Conservation (phyloP, 2,888 invertebrate genomes). For the Geophilus truncorum region DNA sequence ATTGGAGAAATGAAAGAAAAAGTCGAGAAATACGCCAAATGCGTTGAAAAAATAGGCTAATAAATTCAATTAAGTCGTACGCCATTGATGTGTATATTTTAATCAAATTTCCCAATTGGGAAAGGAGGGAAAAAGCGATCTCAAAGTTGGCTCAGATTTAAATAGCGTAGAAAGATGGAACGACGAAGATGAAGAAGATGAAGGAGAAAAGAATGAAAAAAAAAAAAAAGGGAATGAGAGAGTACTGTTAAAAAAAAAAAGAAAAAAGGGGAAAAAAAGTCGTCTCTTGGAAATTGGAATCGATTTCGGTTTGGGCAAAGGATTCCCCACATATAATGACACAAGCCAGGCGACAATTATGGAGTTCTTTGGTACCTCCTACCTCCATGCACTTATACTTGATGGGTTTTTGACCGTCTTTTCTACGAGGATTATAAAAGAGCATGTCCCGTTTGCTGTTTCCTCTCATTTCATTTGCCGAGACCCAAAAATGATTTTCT, state of each 20-base stretch:
- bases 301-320: conserved; percentile 13
- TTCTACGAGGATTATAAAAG: conserved; percentile 7
- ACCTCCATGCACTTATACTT: not conserved
- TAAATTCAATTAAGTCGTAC: not conserved
- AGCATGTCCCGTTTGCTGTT: conserved; percentile 15
- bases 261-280: not conserved
- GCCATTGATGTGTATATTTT: not conserved
- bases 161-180: not conserved
- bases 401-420: conserved; percentile 20
- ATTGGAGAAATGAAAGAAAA: not conserved
- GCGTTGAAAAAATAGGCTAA: not conserved
- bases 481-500: not conserved
- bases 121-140: not conserved
- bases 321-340: not conserved
- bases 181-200: not conserved
- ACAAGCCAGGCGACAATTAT: conserved; percentile 15
- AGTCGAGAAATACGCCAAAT: not conserved
- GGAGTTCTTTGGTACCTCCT: not conserved
- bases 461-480: not conserved
- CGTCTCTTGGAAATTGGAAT: not conserved
- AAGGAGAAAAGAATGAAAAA: not conserved
- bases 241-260: too few species aligned
- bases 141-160: not conserved
- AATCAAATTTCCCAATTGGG: not conserved
- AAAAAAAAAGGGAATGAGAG: too few species aligned